Evolutionary conservation across 2,888 invertebrate species (phyloP), one percentile per base, ranked within the genome.

Genomic region (Chelonus formosanus): DNA sequence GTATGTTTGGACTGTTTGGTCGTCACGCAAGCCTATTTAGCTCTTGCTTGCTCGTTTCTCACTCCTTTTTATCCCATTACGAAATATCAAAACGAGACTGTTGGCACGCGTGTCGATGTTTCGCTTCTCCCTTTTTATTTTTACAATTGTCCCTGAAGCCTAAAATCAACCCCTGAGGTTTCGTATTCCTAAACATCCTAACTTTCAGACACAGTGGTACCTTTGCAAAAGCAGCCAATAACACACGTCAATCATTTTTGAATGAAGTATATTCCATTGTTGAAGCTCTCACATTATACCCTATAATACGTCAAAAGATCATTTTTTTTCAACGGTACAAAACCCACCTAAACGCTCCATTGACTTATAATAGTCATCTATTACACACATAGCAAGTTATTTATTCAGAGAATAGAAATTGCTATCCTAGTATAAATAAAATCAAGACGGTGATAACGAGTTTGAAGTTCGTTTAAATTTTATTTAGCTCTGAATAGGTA

Each of bases 21-120:
- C 71, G 77, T 77, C 77, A 77, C 75, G 78, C 75, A 74, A 77
- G 74, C 75, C 73, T 75, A 73, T 78, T 78, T 76, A 74, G 74
- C 72, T 73, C 71, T 69, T 71, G 63, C 71, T 67, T 56, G 48
- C 44, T 65, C 53, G 31, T 52, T 65, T 8, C 50, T 55, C 55
- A 62, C 56, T 55, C 62, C 54, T 53, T 67, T 63, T 65, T 44
- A 53, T 62, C 53, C 60, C 65, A 65, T 63, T 68, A 62, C 44
- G 48, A 63, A 65, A 62, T 65, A 63, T 62, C 68, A 54, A 63
- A 65, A 58, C 61, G 48, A 68, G 55, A 68, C 58, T 62, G 47
- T 58, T 67, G 67, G 67, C 67, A 67, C 67, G 67, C 62, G 67
- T 67, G 67, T 67, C 53, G 56, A 66, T 57, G 55, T 43, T 35